Conservation (phyloP, 1,140 invertebrate genomes). For the Chironomus tepperi region DNA sequence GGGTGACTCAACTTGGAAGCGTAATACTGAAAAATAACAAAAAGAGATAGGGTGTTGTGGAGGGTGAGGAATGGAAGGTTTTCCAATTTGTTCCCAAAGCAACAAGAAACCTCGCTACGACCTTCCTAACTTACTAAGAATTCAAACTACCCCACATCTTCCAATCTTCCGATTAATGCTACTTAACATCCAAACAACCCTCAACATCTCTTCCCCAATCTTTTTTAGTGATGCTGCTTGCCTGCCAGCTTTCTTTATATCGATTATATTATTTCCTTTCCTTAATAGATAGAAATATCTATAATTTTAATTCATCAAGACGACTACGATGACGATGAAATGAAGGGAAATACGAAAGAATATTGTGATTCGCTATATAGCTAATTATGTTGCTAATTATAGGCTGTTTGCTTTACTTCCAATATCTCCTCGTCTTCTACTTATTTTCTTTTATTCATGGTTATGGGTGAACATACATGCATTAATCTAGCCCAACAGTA, state of each 20-base stretch:
- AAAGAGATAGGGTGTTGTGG: too few relatives aligned
- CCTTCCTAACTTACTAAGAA: too few relatives aligned
- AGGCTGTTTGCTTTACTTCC: constrained; percentile 3
- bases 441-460: background rate
- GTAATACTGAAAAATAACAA: too few relatives aligned
- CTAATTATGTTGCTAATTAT: constrained; percentile 20
- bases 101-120: too few relatives aligned
- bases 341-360: background rate
- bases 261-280: background rate
- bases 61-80: too few relatives aligned
- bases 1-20: too few relatives aligned
- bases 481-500: background rate
- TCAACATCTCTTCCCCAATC: too few relatives aligned
- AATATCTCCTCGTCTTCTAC: background rate
- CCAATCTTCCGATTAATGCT: too few relatives aligned
- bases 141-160: too few relatives aligned
- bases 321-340: background rate
- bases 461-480: background rate
- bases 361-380: background rate
- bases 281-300: constrained; percentile 9
- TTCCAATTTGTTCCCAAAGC: too few relatives aligned
- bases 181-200: too few relatives aligned
- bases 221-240: too few relatives aligned
- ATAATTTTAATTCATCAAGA: constrained; percentile 10
- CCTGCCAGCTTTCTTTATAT: background rate